These are phyloP conservation scores for Pseudonaja textilis DNA, from an alignment of 2,113 vertebrate species.

Conservation along the genomic window DNA sequence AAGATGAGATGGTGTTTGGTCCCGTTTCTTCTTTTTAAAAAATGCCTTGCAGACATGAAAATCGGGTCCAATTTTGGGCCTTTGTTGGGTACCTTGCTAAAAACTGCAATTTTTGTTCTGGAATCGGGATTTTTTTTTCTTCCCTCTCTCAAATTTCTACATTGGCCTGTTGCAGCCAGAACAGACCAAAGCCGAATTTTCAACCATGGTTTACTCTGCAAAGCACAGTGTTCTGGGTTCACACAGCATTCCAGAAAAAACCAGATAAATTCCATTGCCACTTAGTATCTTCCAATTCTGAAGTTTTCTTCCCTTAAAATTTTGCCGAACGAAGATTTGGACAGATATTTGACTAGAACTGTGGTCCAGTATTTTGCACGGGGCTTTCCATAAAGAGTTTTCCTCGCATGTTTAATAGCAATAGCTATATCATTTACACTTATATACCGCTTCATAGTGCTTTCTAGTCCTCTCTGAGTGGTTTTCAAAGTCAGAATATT, in stretches of 20 bases:
- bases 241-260: not conserved
- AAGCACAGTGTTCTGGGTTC: not conserved
- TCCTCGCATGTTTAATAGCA: not conserved
- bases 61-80: conserved; percentile 14
- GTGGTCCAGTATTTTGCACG: not conserved
- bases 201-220: not conserved
- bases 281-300: not conserved
- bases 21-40: conserved; percentile 29
- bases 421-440: not conserved
- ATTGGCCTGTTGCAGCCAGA: not conserved
- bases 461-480: not conserved
- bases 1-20: conserved; percentile 35
- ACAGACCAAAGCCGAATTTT: not conserved
- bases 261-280: not conserved
- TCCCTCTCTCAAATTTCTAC: not conserved
- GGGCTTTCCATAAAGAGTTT: not conserved
- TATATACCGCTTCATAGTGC: not conserved
- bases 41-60: not conserved
- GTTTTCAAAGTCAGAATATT: too few relatives aligned
- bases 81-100: conserved; percentile 4
- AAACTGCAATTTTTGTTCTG: not conserved
- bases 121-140: conserved; percentile 11
- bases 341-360: not conserved
- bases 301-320: not conserved
- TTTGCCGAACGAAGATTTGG: not conserved